These are phyloP conservation scores for Dermatemys mawii DNA, from an alignment of 2,113 vertebrate genomes.

Conservation along the genomic window DNA sequence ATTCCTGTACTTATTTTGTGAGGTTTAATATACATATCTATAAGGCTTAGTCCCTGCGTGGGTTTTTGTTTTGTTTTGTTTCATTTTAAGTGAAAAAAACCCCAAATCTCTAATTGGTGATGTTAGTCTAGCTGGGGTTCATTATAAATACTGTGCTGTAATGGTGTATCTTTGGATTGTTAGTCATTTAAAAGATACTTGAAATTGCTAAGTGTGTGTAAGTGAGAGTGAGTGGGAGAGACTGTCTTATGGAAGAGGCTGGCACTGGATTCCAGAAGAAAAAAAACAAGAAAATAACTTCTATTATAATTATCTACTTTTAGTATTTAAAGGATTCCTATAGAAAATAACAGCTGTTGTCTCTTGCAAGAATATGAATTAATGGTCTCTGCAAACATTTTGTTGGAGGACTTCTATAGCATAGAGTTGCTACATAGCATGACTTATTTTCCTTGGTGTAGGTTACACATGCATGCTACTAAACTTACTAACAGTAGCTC, in stretches of 20 bases:
- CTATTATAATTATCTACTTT: neutral
- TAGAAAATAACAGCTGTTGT: neutral
- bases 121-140: neutral
- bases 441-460: neutral
- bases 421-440: neutral
- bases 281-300: neutral
- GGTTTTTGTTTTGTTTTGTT: too few species aligned
- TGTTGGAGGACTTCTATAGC: neutral
- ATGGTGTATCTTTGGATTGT: neutral
- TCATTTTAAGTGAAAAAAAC: too few species aligned
- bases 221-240: too few species aligned
- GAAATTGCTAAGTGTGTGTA: neutral
- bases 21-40: neutral
- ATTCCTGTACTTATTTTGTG: neutral
- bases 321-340: neutral
- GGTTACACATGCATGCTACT: neutral
- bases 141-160: neutral
- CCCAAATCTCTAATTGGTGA: neutral
- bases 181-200: neutral
- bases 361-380: neutral
- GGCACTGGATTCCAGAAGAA: neutral
- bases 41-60: too few species aligned
- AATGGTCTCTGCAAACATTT: neutral
- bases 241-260: neutral
- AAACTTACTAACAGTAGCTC: neutral